Conservation (phyloP, 2,113 vertebrate species). For the Cyanoderma ruficeps region DNA sequence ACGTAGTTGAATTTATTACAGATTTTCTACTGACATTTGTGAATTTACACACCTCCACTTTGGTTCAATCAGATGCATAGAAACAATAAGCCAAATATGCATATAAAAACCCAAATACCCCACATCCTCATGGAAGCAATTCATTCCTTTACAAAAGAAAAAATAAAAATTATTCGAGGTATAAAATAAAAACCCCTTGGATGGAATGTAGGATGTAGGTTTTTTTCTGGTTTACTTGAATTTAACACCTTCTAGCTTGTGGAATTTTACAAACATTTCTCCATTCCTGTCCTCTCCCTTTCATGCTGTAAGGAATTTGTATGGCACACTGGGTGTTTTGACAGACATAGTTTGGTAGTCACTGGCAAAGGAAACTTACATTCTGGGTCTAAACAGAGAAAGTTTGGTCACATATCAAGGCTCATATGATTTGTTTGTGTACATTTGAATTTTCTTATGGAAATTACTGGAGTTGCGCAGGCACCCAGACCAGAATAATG, state of each 20-base stretch:
- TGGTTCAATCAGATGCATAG: constrained; percentile 19
- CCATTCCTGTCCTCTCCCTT: neutral
- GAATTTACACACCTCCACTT: neutral
- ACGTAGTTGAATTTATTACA: neutral
- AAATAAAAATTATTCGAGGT: neutral
- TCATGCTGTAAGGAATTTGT: neutral
- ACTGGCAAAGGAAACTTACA: neutral
- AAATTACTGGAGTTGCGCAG: neutral
- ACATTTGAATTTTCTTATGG: neutral
- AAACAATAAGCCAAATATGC: constrained; percentile 31
- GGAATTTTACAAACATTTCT: neutral
- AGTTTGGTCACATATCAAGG: neutral
- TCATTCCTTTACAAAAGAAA: neutral
- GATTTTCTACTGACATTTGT: constrained; percentile 15
- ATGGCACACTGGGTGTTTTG: neutral
- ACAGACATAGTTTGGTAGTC: neutral
- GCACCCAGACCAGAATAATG: neutral
- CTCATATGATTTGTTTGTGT: neutral
- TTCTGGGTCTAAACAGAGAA: neutral
- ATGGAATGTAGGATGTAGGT: neutral
- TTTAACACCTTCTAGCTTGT: neutral
- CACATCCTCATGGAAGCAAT: neutral
- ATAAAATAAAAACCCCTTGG: neutral
- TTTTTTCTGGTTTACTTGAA: neutral
- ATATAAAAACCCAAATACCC: neutral